These are phyloP conservation scores for Drosophila kepulauana DNA, from an alignment of 1,140 invertebrate species.

Conservation along the genomic window DNA sequence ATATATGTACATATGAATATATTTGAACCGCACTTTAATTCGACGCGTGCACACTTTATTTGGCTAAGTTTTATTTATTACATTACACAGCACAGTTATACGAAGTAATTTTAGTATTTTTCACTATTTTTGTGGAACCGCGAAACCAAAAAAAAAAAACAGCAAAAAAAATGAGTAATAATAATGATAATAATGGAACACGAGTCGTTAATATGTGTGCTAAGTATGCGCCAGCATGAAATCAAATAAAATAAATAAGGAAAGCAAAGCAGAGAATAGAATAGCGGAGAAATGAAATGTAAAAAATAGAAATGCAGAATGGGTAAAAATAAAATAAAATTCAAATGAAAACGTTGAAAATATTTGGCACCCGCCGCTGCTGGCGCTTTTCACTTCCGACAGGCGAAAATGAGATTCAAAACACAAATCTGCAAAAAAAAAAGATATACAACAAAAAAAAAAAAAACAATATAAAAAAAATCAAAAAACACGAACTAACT, in stretches of 20 bases:
- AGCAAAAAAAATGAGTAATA: neutral
- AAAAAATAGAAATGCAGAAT: constrained; percentile 4
- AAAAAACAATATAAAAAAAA: neutral
- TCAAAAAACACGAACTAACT: neutral
- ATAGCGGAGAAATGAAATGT: neutral
- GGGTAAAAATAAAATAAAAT: constrained; percentile 11
- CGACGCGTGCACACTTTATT: constrained; percentile 4
- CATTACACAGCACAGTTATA: neutral
- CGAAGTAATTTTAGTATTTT: constrained; percentile 13
- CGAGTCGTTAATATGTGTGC: constrained; percentile 28
- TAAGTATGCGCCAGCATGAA: constrained; percentile 40
- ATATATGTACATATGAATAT: neutral
- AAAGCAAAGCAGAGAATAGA: neutral
- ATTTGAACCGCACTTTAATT: neutral
- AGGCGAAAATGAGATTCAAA: constrained; percentile 25
- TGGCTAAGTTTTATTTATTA: neutral
- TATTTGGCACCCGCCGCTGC: constrained; percentile 30
- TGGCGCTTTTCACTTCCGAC: constrained; percentile 37
- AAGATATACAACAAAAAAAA: neutral
- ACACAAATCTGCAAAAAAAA: constrained; percentile 16
- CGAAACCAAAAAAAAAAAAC: constrained; percentile 6
- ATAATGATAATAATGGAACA: constrained; percentile 32
- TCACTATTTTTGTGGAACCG: neutral
- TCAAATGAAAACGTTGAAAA: constrained; percentile 23
- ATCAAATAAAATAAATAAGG: constrained; percentile 22